Base-by-base conservation (phyloP, 1,140 invertebrate species). In the Eulimnadia texana region DNA sequence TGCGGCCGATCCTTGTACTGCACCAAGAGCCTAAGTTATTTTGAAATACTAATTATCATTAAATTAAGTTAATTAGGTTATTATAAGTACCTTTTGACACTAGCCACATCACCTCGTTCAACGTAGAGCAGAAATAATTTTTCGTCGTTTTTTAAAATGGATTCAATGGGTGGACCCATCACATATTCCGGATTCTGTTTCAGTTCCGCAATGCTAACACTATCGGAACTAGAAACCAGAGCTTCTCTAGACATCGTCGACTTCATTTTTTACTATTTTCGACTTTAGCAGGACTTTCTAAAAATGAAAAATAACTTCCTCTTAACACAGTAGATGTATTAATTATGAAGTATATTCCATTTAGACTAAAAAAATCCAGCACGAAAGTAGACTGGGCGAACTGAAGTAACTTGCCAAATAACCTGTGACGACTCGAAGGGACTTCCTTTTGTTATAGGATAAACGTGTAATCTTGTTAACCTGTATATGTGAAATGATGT, bases 31-130 rank as follows among this genome's bases (percentile, higher is more conserved):
- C 84, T 84, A 63, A 20, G 52, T 49, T 58, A 47, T 63, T 11
- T 42, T 16, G 60, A 19, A 13, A 66, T 54, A 57, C 56, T 28
- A 55, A 29, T 2, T 54, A 65, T 56, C 49, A 67, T 58, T 22
- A 19, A 13, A 66, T 13, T 25, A 6, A 28, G 22, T 61, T 24
- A 25, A 61, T 42, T 23, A 13, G 42, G 33, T 2, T 28, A 50
- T n/a, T 24, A 23, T 16, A 64, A 54, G 72, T 75, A 90, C 86
- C 81, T 82, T 72, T 82, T 79, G 56, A 90, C 85, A 63, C 84
- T 86, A n/a, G 84, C 84, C 67, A 85, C 82, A 74, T 93, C 89
- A 67, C 90, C 89, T 67, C 88, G 76, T 72, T 93, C 89, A n/a
- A 86, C 88, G 65, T 84, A 80, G 23, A 93, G 78, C 25, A 93